phyloP scores from a whole-genome alignment of 2,797 vertebrate genomes.

The Lerista edwardsae region DNA sequence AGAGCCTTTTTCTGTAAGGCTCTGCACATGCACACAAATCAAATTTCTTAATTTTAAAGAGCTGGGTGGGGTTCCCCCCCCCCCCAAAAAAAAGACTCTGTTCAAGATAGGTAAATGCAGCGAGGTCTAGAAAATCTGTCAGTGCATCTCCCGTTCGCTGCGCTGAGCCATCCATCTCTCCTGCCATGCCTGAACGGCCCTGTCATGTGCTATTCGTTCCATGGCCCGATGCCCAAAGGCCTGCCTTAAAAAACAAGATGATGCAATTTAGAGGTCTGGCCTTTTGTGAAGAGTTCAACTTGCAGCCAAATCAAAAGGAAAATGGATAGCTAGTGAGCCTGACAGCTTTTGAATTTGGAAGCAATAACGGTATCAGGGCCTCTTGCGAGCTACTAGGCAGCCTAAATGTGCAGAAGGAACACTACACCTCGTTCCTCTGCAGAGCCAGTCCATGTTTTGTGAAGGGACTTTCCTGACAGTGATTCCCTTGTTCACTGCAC shows the following conservation, averaged over 20 bases:
- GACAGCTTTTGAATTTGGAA: slow-evolving; percentile 12
- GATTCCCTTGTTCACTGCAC: slow-evolving; percentile 31
- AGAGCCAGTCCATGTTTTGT: not conserved
- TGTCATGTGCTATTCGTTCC: slow-evolving; percentile 31
- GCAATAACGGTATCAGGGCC: not conserved
- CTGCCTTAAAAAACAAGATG: not conserved
- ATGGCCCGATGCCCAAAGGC: slow-evolving; percentile 14
- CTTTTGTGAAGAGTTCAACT: slow-evolving; percentile 7
- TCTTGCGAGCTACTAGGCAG: not conserved
- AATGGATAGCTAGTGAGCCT: slow-evolving; percentile 13
- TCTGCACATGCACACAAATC: not conserved
- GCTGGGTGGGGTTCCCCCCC: too few species aligned
- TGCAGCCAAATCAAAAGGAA: slow-evolving; percentile 26
- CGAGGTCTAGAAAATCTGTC: not conserved
- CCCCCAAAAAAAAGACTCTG: not conserved
- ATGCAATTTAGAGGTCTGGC: slow-evolving; percentile 28
- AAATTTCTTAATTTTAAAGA: not conserved
- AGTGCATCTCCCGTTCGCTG: not conserved
- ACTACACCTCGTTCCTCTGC: slow-evolving; percentile 11
- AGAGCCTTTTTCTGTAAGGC: not conserved
- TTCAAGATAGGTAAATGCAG: not conserved
- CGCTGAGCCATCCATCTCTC: slow-evolving; percentile 15
- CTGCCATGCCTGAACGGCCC: slow-evolving; percentile 10
- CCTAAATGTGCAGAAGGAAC: slow-evolving; percentile 19
- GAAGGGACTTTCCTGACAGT: slow-evolving; percentile 20